These are phyloP conservation scores for Eulemur rufifrons DNA, from an alignment of 2,113 vertebrate species.

Conservation along the genomic window DNA sequence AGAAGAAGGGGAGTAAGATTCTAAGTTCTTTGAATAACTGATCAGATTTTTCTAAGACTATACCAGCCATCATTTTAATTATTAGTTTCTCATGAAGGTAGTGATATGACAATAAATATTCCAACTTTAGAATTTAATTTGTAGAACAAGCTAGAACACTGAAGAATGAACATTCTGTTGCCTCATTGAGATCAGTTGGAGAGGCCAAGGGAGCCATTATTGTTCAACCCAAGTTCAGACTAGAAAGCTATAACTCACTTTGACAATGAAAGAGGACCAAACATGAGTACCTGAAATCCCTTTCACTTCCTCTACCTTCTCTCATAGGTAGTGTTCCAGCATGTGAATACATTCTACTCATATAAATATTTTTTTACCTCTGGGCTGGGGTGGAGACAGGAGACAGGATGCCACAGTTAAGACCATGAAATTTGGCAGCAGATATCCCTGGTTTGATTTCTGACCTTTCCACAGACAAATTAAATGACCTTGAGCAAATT, in stretches of 20 bases:
- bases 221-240: not conserved
- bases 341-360: not conserved
- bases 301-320: not conserved
- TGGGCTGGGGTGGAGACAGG: not conserved
- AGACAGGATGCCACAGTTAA: not conserved
- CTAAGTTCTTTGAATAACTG: not conserved
- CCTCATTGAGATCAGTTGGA: not conserved
- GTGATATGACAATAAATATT: not conserved
- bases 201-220: not conserved
- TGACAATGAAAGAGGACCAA: not conserved
- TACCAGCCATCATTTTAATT: not conserved
- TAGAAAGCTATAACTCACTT: not conserved
- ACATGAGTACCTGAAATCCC: not conserved
- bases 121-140: not conserved
- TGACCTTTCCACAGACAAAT: not conserved
- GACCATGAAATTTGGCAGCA: not conserved
- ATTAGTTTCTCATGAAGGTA: not conserved
- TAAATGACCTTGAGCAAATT: not conserved
- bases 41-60: not conserved
- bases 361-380: not conserved
- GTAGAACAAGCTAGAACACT: not conserved
- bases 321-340: not conserved
- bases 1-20: not conserved
- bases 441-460: not conserved
- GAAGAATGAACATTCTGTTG: not conserved